Evolutionary conservation across 2,888 invertebrate genomes (phyloP).

Genomic region (Callimorpha dominula): DNA sequence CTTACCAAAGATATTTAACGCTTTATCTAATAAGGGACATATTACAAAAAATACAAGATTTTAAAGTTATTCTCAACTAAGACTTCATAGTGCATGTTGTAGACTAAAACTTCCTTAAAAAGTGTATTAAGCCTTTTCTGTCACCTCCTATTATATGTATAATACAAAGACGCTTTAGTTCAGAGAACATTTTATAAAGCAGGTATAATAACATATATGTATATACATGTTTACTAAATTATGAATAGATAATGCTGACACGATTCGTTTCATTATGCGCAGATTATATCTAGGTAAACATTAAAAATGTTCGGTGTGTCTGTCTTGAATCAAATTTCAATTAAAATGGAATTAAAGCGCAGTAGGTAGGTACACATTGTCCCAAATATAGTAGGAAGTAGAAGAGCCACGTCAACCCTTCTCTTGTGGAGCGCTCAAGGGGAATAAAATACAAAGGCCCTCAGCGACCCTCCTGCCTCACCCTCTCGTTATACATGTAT

Average conservation of each 20-base stretch:
- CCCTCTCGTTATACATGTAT: conserved; percentile 65
- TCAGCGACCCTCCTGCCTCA: conserved; percentile 61
- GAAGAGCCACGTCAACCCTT: conserved; percentile 72
- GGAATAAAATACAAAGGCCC: conserved; percentile 62
- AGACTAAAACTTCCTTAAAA: neutral
- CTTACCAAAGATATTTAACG: neutral
- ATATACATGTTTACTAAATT: conserved; percentile 14
- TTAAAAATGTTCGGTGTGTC: conserved; percentile 12
- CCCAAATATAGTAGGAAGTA: conserved; percentile 38
- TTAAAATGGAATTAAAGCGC: conserved; percentile 58
- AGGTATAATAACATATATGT: neutral
- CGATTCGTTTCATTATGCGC: conserved; percentile 20
- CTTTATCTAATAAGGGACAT: neutral
- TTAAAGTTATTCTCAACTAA: neutral
- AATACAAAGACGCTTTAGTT: too few relatives aligned
- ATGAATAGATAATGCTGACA: conserved; percentile 17
- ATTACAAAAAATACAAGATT: neutral
- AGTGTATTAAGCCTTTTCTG: too few relatives aligned
- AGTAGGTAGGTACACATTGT: conserved; percentile 36
- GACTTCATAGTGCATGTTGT: neutral
- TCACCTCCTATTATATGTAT: too few relatives aligned
- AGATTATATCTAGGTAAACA: conserved; percentile 22
- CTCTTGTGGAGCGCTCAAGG: conserved; percentile 54
- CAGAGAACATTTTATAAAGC: neutral
- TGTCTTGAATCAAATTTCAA: conserved; percentile 56